Evolutionary conservation across 1,140 invertebrate species (phyloP).

Genomic region (Macrotrachela quadricornifera): DNA sequence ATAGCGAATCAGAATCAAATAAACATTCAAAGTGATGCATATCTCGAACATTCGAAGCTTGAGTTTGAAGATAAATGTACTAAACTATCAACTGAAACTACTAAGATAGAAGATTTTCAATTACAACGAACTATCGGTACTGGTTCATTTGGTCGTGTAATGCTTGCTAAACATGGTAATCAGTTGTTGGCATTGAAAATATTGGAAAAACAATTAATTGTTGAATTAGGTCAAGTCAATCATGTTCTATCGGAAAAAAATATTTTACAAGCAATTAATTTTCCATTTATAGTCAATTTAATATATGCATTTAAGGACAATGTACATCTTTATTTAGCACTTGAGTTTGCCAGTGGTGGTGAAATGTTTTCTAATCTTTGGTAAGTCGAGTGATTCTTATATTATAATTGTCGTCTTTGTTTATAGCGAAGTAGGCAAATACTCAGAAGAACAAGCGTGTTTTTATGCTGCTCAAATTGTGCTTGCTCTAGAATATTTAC

Average conservation of each 20-base stretch:
- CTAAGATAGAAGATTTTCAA: slow-evolving; percentile 86
- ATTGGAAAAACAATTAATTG: slow-evolving; percentile 6
- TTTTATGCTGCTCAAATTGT: slow-evolving; percentile 8
- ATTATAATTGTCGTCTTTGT: no score
- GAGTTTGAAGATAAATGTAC: no score
- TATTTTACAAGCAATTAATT: slow-evolving; percentile 7
- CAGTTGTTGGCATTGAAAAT: slow-evolving; percentile 2
- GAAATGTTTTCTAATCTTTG: slow-evolving; percentile 96
- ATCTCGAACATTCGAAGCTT: no score
- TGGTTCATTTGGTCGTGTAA: slow-evolving; percentile 5
- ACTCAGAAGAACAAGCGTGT: slow-evolving; percentile 4
- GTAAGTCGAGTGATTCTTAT: no score
- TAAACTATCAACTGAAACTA: slow-evolving; percentile 44
- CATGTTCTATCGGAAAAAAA: slow-evolving; percentile 7
- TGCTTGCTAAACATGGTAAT: not conserved
- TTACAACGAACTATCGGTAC: slow-evolving; percentile 38
- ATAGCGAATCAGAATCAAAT: no score
- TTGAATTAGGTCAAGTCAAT: slow-evolving; percentile 7
- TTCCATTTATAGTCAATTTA: slow-evolving; percentile 7
- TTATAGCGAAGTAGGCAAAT: slow-evolving; percentile 10
- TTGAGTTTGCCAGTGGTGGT: slow-evolving; percentile 88
- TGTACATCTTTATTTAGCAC: slow-evolving; percentile 93
- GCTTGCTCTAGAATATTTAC: slow-evolving; percentile 8
- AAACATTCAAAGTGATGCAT: no score
- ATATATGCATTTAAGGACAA: slow-evolving; percentile 45